phyloP scores from a whole-genome alignment of 1,140 invertebrate genomes.

The Mercenaria mercenaria region DNA sequence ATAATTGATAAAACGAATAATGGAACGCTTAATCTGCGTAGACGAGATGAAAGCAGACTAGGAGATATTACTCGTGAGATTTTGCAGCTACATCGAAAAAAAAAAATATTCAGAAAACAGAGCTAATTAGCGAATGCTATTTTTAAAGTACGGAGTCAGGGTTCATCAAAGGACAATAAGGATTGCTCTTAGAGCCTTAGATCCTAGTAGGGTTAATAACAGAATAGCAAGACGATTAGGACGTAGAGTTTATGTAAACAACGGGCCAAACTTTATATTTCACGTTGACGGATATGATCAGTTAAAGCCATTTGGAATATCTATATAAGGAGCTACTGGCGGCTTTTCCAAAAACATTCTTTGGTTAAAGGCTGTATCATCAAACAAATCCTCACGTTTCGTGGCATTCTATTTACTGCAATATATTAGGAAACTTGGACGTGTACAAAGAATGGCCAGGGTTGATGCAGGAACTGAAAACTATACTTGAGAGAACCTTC shows the following conservation, averaged over 20 bases:
- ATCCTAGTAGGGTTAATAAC: slow-evolving; percentile 53
- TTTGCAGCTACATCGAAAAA: not conserved
- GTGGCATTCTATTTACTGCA: not conserved
- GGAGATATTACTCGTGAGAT: too few relatives aligned
- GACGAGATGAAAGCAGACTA: too few relatives aligned
- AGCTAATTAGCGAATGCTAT: not conserved
- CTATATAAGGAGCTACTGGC: slow-evolving; percentile 80
- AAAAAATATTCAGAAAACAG: not conserved
- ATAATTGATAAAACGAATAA: not conserved
- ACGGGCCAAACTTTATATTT: slow-evolving; percentile 79
- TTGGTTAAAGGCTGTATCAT: slow-evolving; percentile 75
- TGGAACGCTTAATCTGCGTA: too few relatives aligned
- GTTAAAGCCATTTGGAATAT: slow-evolving; percentile 81
- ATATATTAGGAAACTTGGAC: not conserved
- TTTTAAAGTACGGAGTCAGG: slow-evolving; percentile 1
- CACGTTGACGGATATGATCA: slow-evolving; percentile 83
- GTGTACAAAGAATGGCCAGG: not conserved
- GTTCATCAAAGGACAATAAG: not conserved
- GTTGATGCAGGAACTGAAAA: slow-evolving; percentile 22
- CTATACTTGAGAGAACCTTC: not conserved
- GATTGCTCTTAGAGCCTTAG: slow-evolving; percentile 28
- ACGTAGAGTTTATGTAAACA: slow-evolving; percentile 70
- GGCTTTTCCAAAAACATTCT: slow-evolving; percentile 80
- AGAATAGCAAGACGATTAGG: slow-evolving; percentile 44
- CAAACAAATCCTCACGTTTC: slow-evolving; percentile 64